A percentile compares a stretch with the other conserved stretches of the same genome.
phyloP scores from a whole-genome alignment of 2,888 invertebrate genomes.

The Idaea dimidiata region DNA sequence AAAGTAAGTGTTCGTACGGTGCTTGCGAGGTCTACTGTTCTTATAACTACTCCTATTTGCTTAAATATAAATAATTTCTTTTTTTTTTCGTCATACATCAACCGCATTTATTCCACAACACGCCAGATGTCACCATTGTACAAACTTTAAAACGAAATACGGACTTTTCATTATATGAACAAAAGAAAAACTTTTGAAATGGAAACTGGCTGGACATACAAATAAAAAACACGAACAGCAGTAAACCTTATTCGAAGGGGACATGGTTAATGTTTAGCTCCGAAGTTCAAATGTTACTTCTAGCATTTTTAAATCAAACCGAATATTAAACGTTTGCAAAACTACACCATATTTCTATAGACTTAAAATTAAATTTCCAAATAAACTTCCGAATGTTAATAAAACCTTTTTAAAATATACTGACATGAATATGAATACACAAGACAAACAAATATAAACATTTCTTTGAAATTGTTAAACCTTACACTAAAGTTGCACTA shows the following conservation, averaged over 20 bases:
- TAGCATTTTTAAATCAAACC: not conserved
- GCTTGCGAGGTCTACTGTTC: too few species aligned
- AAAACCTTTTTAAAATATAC: not conserved
- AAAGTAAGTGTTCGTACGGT: too few species aligned
- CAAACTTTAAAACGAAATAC: slow-evolving; percentile 5
- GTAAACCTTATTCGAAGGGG: not conserved
- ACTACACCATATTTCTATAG: not conserved
- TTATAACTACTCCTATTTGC: too few species aligned
- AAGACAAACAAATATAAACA: not conserved
- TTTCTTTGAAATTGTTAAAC: not conserved
- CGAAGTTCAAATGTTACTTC: not conserved
- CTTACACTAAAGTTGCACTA: too few species aligned
- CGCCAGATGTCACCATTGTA: slow-evolving; percentile 3
- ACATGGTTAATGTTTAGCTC: not conserved
- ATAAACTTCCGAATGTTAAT: not conserved
- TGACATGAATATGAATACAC: not conserved
- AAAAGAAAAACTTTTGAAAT: not conserved
- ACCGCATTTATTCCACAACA: not conserved
- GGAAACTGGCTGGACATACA: not conserved
- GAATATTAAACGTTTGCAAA: not conserved
- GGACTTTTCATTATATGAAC: slow-evolving; percentile 8
- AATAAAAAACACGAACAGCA: not conserved
- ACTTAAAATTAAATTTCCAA: not conserved
- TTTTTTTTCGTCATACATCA: not conserved
- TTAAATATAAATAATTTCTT: not conserved